Base-by-base conservation (phyloP, 2,888 invertebrate genomes). In the Oxystoma pomonae region DNA sequence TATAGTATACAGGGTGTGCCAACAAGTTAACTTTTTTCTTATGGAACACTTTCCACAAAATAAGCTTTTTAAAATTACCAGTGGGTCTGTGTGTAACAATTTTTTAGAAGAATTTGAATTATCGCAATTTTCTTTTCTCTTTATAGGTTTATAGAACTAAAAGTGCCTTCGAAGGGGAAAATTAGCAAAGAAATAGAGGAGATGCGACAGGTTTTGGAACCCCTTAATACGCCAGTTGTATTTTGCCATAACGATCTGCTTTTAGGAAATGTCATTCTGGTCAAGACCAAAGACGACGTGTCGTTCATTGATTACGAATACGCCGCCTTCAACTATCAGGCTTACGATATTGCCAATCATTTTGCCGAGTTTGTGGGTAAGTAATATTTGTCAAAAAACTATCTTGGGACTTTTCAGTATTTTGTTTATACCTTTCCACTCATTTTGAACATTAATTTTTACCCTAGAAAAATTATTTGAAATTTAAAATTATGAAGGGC, bases 291-390 rank as follows among this genome's bases (percentile, higher is more conserved):
- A 71, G 83, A 86, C 70, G 83, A 82, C 63, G 89, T 97, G 57
- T 89, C 90, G 57, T 98, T 99, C 79, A 98, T 99, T 75, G 99
- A 99, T 82, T 98, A 92, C 80, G 98, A 99, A 81, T 99, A 99
- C 81, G 93, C 95, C 17, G 91, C 88, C 65, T 90, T 89, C 76
- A 98, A 98, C 83, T 96, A 92, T 81, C 95, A 96, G 81, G 94
- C 95, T 7, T 98, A 86, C 80, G 98, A 99, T 81, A 95, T 99
- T 78, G 98, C 92, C 58, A 97, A 98, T 83, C 98, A 99, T 83
- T 99, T 99, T 82, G 90, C 92, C 73, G 98, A 99, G 84, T 98
- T 93, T 83, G 94, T 92, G 71, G 98, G 98, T 90, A 81, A 84
- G 83, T 82, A n/a, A n/a, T n/a, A n/a, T n/a, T n/a, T n/a, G n/a